Evolutionary conservation across 2,797 vertebrate species (phyloP), one percentile per base, ranked within the genome.

Genomic region (Lacerta agilis): DNA sequence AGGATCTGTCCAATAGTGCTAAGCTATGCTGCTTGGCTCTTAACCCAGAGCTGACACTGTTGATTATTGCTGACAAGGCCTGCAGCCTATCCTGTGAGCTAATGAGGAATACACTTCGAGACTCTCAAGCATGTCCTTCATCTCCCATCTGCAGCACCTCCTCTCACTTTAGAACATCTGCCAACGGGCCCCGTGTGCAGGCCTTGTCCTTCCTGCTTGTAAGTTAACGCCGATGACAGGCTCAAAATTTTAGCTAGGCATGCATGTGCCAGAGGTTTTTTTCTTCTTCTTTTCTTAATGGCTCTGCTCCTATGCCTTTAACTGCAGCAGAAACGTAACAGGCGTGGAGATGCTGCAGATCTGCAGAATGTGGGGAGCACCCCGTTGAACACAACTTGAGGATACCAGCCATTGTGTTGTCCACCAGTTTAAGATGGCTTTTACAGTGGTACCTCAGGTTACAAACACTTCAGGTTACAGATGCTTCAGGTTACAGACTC

Each of bases 31-130:
- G 33, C 73, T 79, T 93, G 36, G 45, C 43, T 91, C 73, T 83
- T 90, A 33, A 79, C 83, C 71, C 87, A 86, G 38, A 67, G n/a
- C 15, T 87, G 20, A 64, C 41, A 84, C 29, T 76, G 27, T 87
- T 91, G 87, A 89, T 92, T 75, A 55, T 49, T 41, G 18, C 38
- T 92, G 87, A 75, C 61, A 86, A 91, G 17, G 81, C 89, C 81
- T 91, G 77, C 72, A 87, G 66, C 49, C 43, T 86, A 7, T 72
- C 43, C 29, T 78, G 58, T 61, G 77, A 33, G 77, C 89, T 85
- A 87, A 77, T 18, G 1, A 90, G 64, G 15, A 61, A 84, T 71
- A 9, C n/a, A 69, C 36, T 87, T n/a, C 23, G 23, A 64, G 27
- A 85, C 77, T 87, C 83, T 88, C 73, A 92, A 33, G 11, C 33